Percentiles rank a stretch among this genome's conserved stretches.
Evolutionary conservation across 2,888 invertebrate genomes (phyloP).

Genomic region (Eristalis pertinax): DNA sequence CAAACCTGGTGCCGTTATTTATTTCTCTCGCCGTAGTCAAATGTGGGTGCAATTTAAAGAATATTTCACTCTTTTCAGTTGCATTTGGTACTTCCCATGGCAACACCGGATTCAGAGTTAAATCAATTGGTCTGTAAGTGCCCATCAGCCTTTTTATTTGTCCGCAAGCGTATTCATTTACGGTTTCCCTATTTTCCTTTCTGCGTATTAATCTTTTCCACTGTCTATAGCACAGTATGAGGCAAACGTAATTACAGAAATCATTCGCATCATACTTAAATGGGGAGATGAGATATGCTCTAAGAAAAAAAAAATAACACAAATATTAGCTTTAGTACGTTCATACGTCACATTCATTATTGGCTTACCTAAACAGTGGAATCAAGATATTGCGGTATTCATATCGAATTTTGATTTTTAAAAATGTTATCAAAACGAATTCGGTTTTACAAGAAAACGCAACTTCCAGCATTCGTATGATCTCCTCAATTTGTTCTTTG

Average conservation of each 20-base stretch:
- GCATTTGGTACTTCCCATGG: slow-evolving; percentile 54
- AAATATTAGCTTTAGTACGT: too few species aligned
- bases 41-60: background rate
- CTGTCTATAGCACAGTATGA: slow-evolving; percentile 69
- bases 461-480: slow-evolving; percentile 46
- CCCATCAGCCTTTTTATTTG: slow-evolving; percentile 22
- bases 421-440: slow-evolving; percentile 63
- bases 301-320: background rate
- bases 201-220: slow-evolving; percentile 66
- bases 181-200: slow-evolving; percentile 58
- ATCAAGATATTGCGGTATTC: slow-evolving; percentile 55
- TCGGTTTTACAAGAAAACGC: slow-evolving; percentile 60
- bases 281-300: background rate
- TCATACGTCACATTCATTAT: too few species aligned
- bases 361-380: slow-evolving; percentile 70
- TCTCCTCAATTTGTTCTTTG: slow-evolving; percentile 39
- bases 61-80: background rate
- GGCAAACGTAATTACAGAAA: slow-evolving; percentile 63
- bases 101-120: slow-evolving; percentile 31
- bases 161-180: slow-evolving; percentile 69
- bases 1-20: background rate
- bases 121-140: background rate
- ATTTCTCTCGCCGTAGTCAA: background rate
- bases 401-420: slow-evolving; percentile 57
- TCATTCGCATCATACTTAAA: slow-evolving; percentile 33